Base-by-base conservation (phyloP, 2,888 invertebrate species). In the Drosophila koepferae region DNA sequence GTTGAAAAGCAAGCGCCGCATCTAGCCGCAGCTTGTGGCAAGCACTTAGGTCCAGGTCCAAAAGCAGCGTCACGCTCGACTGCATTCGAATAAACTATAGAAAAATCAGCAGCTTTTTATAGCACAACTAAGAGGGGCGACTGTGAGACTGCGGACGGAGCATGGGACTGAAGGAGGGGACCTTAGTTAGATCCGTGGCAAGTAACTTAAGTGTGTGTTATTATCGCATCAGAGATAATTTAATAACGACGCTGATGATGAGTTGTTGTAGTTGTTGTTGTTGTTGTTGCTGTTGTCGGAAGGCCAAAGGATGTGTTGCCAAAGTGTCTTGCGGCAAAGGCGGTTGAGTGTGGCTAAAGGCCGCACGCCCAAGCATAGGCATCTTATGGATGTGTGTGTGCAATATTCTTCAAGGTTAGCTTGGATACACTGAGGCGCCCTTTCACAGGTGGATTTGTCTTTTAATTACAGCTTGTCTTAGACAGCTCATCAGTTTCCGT, bases 161-260 rank as follows among this genome's bases (percentile, higher is more conserved):
- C 20, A 41, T 28, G 40, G 38, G 4, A n/a, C 54, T 41, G 20
- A 9, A 36, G 40, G 38, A 20, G 18, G 18, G 34, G 36, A n/a
- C 38, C 16, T 31, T 23, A 36, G 40, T 18, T 20, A 20, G 56
- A 59, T 44, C 68, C 63, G 67, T 73, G 61, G 86, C 74, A 72
- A 81, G 73, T 61, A 56, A 71, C 90, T 77, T 90, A 92, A 91
- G 91, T 89, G 89, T 89, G 89, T 84, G 88, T 84, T 90, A 91
- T 90, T 91, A 92, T 90, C 88, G 81, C 90, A 86, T 84, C 89
- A 88, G 86, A 90, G 91, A 92, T 92, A 91, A 91, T 91, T 90
- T 89, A 90, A 91, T 91, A 86, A 91, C 86, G 87, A 88, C 77
- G 72, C 62, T 70, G 80, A 59, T 63, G 73, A 78, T 49, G 66